Percentiles rank a stretch among this genome's conserved stretches.
phyloP scores from a whole-genome alignment of 2,888 invertebrate genomes.

The Mechanitis messenoides region DNA sequence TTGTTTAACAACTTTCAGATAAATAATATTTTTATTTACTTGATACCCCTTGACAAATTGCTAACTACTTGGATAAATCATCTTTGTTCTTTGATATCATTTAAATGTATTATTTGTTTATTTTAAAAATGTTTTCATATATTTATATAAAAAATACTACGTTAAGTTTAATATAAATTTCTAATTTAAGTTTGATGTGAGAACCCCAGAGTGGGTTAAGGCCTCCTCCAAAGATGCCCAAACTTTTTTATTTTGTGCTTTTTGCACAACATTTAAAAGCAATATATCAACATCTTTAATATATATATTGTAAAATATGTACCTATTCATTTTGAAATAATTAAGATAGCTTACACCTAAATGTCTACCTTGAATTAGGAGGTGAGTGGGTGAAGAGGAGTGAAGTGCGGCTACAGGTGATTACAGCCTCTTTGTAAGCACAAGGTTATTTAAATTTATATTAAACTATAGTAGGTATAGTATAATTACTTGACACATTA shows the following conservation, averaged over 20 bases:
- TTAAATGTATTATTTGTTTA: slow-evolving; percentile 5
- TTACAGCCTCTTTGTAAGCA: slow-evolving; percentile 2
- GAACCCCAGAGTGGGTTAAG: no score
- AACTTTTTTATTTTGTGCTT: no score
- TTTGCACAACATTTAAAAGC: no score
- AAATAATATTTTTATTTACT: slow-evolving; percentile 56
- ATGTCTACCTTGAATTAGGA: slow-evolving; percentile 1
- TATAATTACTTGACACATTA: no score
- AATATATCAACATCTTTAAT: neutral
- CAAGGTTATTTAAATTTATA: neutral
- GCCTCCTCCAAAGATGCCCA: no score
- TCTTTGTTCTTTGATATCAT: slow-evolving; percentile 9
- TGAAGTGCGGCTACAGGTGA: slow-evolving; percentile 3
- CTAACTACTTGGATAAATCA: slow-evolving; percentile 1
- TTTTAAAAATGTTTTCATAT: neutral
- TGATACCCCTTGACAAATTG: slow-evolving; percentile 32
- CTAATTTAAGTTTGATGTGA: no score
- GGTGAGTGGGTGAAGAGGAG: neutral
- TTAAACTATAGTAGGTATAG: neutral
- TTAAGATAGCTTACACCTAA: slow-evolving; percentile 1
- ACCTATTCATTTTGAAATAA: neutral
- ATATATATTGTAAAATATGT: neutral
- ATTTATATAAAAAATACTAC: neutral
- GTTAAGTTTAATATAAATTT: neutral
- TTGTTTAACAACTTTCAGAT: slow-evolving; percentile 54